Percentiles rank a stretch among this genome's conserved stretches.
phyloP scores from a whole-genome alignment of 2,888 invertebrate species.

The Salpingus planirostris region DNA sequence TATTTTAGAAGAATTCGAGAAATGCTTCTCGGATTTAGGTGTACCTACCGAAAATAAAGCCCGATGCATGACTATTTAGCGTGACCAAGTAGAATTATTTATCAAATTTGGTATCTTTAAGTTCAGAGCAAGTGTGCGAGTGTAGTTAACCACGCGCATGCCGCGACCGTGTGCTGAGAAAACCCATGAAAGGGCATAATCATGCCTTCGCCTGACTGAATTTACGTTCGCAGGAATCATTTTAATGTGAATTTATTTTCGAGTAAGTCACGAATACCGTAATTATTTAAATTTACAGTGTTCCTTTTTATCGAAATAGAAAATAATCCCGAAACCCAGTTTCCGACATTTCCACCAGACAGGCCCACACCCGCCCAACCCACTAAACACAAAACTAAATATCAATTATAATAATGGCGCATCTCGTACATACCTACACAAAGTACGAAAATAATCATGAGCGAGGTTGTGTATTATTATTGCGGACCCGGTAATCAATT shows the following conservation, averaged over 20 bases:
- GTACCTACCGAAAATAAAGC: slow-evolving; percentile 3
- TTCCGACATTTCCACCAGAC: no score
- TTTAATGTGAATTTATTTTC: slow-evolving; percentile 23
- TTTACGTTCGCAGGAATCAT: slow-evolving; percentile 18
- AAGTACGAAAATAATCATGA: no score
- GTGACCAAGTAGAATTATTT: slow-evolving; percentile 21
- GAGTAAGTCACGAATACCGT: slow-evolving; percentile 22
- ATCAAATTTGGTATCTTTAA: slow-evolving; percentile 22
- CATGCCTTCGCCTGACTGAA: slow-evolving; percentile 21
- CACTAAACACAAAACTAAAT: no score
- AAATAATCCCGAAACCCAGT: no score
- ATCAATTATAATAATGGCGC: no score
- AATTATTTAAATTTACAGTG: slow-evolving; percentile 18
- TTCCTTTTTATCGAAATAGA: slow-evolving; percentile 9
- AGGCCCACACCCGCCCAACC: no score
- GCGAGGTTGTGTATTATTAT: no score
- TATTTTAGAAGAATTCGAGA: no score
- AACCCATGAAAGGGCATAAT: slow-evolving; percentile 20
- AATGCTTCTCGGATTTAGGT: no score
- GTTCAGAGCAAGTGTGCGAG: slow-evolving; percentile 16
- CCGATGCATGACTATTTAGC: slow-evolving; percentile 18
- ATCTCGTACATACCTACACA: no score
- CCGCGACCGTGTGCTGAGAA: slow-evolving; percentile 9
- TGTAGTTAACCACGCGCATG: slow-evolving; percentile 15
- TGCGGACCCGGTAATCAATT: slow-evolving; percentile 18